Base-by-base conservation (phyloP, 2,888 invertebrate species). In the Drosophila mercatorum region DNA sequence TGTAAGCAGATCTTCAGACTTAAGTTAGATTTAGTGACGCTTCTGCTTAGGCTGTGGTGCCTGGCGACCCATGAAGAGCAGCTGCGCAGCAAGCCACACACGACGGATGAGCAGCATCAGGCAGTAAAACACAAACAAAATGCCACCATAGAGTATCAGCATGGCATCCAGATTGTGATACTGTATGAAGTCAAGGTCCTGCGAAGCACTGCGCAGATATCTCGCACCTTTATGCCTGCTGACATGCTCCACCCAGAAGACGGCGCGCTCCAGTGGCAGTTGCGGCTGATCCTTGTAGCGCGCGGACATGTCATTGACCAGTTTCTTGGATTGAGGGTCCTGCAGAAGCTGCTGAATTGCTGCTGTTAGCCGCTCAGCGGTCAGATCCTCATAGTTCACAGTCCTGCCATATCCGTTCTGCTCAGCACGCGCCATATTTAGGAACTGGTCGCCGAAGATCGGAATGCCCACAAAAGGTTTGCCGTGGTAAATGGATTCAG, bases 381-480 rank as follows among this genome's bases (percentile, higher is more conserved):
- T 93, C 3, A 94, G 52, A 0, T 88, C 80, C 2, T 82, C 70
- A 44, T 91, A 92, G 44, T 91, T 84, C 0, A 94, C 78, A 2
- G 75, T 85, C 4, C 92, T 72, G 0, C 92, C 94, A 80, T 91
- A 93, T 4, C 94, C 94, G 51, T 89, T 83, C 5, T 80, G 71
- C 60, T 91, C 92, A 3, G 94, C 93, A 11, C 91, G 91, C 1
- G 86, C 92, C 89, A 94, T 93, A 70, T 94, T 94, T 17, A 93
- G 73, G 60, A 92, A 91, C 81, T 94, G 94, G 85, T 94, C 94
- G 0, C 92, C 93, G 65, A 93, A 93, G 22, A 94, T 90, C 0
- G 94, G 94, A 53, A 94, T 92, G 2, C 93, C 94, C n/a, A 94
- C 80, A n/a, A 94, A 82, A 0, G 94, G 94, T 17, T 93, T 93